These are phyloP conservation scores for Eueides isabella DNA, from an alignment of 1,140 invertebrate species.

Conservation along the genomic window DNA sequence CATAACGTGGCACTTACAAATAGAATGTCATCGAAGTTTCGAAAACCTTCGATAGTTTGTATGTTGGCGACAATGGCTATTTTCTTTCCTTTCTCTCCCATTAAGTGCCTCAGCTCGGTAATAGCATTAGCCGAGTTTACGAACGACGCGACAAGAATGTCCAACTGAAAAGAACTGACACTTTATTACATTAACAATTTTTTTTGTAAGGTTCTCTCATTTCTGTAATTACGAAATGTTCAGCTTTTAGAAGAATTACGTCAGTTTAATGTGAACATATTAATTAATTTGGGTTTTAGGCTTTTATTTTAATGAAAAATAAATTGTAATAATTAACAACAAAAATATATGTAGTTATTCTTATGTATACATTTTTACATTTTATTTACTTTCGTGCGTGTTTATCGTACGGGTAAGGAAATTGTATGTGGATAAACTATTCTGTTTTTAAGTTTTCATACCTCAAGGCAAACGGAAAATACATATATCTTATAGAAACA, in stretches of 20 bases:
- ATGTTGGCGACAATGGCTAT: conserved; percentile 90
- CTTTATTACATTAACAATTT: conserved; percentile 45
- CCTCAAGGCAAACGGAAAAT: no score
- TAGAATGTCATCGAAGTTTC: conserved; percentile 88
- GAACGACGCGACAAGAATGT: conserved; percentile 92
- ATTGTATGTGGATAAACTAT: no score
- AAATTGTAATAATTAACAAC: not conserved
- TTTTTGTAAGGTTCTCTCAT: conserved; percentile 21
- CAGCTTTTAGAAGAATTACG: conserved; percentile 6
- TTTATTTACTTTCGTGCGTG: not conserved
- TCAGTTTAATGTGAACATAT: conserved; percentile 14
- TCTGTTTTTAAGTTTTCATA: no score
- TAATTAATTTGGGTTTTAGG: conserved; percentile 5
- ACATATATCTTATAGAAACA: no score
- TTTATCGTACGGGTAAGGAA: not conserved
- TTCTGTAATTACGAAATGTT: conserved; percentile 27
- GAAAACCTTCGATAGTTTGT: conserved; percentile 89
- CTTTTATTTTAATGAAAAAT: not conserved
- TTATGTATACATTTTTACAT: not conserved
- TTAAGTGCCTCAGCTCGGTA: conserved; percentile 84
- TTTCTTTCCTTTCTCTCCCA: conserved; percentile 87
- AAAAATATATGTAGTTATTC: not conserved
- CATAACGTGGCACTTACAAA: conserved; percentile 46
- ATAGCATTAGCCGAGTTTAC: conserved; percentile 87
- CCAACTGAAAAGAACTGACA: conserved; percentile 71